Base-by-base conservation (phyloP, 1,140 invertebrate genomes). In the Chlorops oryzae region DNA sequence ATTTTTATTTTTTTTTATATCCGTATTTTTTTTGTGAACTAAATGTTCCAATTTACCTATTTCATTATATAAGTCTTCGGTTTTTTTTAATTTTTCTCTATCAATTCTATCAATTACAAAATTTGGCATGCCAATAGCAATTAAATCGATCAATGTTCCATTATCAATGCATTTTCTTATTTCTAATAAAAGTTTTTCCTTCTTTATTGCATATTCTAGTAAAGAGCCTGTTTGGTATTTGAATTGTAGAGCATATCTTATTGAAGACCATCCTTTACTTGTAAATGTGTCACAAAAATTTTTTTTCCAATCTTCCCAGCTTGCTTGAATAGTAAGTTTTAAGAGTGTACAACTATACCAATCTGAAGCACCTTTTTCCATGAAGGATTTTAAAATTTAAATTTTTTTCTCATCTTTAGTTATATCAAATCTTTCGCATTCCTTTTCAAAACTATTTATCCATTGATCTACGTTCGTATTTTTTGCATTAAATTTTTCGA, bases 161-260 rank as follows among this genome's bases (percentile, higher is more conserved):
- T 37, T 40, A 25, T 51, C 48, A 35, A 57, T 59, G 13, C 34
- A 38, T 51, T 50, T 52, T 12, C 45, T 49, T 17, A 53, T 39
- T 38, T 61, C 54, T 46, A 58, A 53, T 41, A 57, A 52, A 23
- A 52, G 53, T 48, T 48, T 55, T 56, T 58, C 59, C 52, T 64
- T 68, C 52, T 55, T 68, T 23, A 58, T 50, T 4, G 61, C 65
- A 67, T 72, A 68, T 56, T 63, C 61, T 48, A 70, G 35, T 38
- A 70, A 56, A 5, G 60, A 59, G 13, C 63, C 61, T 35, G 38
- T 9, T 57, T 27, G 32, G 47, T 62, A 68, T 27, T 52, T 69
- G 53, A 56, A 70, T 40, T 37, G 41, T 47, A 61, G 56, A 18
- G 62, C 65, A 59, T 65, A 70, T 47, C 45, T 65, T 1, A 63